phyloP scores from a whole-genome alignment of 2,888 invertebrate species.

The Cacoxenus indagator region DNA sequence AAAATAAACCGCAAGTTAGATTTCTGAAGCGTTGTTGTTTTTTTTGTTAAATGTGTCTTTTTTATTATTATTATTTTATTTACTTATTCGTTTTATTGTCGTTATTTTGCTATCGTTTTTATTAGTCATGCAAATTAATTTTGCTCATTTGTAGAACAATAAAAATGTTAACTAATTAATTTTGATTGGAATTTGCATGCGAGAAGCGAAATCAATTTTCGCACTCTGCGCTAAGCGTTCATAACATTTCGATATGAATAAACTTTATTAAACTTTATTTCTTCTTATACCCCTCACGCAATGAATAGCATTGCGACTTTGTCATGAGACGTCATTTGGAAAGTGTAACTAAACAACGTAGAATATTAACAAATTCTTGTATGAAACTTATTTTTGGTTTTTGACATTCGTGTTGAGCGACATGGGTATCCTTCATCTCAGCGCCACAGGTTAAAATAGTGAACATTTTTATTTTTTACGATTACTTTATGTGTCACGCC shows the following conservation, averaged over 20 bases:
- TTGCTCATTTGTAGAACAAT: conserved; percentile 68
- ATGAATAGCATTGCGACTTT: not conserved
- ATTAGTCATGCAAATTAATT: conserved; percentile 67
- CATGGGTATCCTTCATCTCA: too few relatives aligned
- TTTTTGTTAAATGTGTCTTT: not conserved
- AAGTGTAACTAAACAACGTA: too few relatives aligned
- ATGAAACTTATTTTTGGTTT: too few relatives aligned
- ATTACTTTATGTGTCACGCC: too few relatives aligned
- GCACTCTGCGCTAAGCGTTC: too few relatives aligned
- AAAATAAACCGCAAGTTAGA: not conserved
- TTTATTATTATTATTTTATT: not conserved
- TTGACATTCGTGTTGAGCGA: too few relatives aligned
- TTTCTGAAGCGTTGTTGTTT: not conserved
- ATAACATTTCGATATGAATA: not conserved
- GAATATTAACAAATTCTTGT: too few relatives aligned
- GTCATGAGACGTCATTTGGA: not conserved
- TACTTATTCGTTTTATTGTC: not conserved
- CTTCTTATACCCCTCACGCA: not conserved
- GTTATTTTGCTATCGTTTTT: conserved; percentile 38
- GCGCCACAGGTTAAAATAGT: too few relatives aligned
- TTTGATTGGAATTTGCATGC: conserved; percentile 69
- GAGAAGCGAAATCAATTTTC: conserved; percentile 62
- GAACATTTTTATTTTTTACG: too few relatives aligned
- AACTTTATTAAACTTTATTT: not conserved
- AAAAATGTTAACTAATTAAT: conserved; percentile 68